These are phyloP conservation scores for Nothura maculosa DNA, from an alignment of 2,797 vertebrate genomes.

Conservation along the genomic window DNA sequence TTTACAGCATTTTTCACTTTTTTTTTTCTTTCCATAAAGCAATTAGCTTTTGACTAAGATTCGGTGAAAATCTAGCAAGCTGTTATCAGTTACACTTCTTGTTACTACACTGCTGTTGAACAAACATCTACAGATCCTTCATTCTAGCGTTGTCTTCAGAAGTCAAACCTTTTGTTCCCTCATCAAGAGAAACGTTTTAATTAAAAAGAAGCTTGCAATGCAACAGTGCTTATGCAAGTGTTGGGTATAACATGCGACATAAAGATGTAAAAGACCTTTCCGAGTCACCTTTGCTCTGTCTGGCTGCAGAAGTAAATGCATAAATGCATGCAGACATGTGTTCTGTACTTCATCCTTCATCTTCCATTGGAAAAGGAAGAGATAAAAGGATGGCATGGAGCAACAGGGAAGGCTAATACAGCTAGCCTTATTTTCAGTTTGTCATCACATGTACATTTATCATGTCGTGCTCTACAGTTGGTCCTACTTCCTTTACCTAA, in stretches of 20 bases:
- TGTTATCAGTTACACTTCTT: neutral
- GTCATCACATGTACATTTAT: neutral
- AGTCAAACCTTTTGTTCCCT: neutral
- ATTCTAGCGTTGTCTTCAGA: neutral
- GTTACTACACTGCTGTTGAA: neutral
- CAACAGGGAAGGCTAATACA: neutral
- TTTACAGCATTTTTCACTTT: neutral
- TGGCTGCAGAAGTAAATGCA: neutral
- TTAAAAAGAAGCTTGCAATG: neutral
- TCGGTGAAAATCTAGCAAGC: neutral
- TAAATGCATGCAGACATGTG: neutral
- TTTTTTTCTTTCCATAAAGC: neutral
- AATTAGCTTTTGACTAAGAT: neutral
- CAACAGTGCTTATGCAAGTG: neutral
- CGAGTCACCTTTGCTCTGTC: neutral
- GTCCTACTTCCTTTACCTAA: neutral
- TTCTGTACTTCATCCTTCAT: neutral
- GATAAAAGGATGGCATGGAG: neutral
- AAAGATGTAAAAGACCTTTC: neutral
- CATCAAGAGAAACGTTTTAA: neutral
- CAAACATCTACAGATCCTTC: neutral
- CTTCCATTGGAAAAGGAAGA: neutral
- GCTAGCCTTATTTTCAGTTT: conserved; percentile 13
- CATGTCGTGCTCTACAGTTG: neutral
- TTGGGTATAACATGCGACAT: neutral